These are phyloP conservation scores for Hyles vespertilio DNA, from an alignment of 1,140 invertebrate species.

Conservation along the genomic window DNA sequence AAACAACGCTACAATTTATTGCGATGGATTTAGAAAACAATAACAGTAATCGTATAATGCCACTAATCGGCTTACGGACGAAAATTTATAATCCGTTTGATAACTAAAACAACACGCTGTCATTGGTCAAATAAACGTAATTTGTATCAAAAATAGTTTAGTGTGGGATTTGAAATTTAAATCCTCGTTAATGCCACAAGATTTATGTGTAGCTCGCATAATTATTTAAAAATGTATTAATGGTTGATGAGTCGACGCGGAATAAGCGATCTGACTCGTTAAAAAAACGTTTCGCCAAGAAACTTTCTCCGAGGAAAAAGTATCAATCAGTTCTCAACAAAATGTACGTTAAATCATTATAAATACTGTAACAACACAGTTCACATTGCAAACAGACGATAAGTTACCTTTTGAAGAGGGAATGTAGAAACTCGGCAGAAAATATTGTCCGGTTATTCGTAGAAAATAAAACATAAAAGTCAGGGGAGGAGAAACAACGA, in stretches of 20 bases:
- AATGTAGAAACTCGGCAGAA: too few relatives aligned
- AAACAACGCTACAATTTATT: slow-evolving; percentile 7
- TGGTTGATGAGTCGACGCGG: too few relatives aligned
- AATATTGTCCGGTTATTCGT: slow-evolving; percentile 1
- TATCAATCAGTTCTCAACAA: too few relatives aligned
- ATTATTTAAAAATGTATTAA: slow-evolving; percentile 6
- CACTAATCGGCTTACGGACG: slow-evolving; percentile 2
- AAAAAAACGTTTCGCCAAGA: too few relatives aligned
- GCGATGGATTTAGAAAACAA: slow-evolving; percentile 4
- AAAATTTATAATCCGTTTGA: slow-evolving; percentile 9
- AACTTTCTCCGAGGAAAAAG: too few relatives aligned
- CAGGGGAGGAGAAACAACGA: slow-evolving; percentile 12
- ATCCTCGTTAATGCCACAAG: slow-evolving; percentile 3
- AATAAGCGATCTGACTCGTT: too few relatives aligned
- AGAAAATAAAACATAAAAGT: slow-evolving; percentile 11
- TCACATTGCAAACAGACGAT: neutral
- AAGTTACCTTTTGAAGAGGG: too few relatives aligned
- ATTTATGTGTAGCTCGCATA: slow-evolving; percentile 6
- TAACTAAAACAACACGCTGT: slow-evolving; percentile 2
- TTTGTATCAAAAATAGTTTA: slow-evolving; percentile 4
- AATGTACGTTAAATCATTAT: neutral
- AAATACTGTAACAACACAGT: neutral
- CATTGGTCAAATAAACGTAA: slow-evolving; percentile 6
- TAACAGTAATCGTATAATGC: slow-evolving; percentile 10
- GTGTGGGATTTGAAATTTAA: slow-evolving; percentile 8